Conservation (phyloP, 2,797 vertebrate species). For the Gallirallus australis region DNA sequence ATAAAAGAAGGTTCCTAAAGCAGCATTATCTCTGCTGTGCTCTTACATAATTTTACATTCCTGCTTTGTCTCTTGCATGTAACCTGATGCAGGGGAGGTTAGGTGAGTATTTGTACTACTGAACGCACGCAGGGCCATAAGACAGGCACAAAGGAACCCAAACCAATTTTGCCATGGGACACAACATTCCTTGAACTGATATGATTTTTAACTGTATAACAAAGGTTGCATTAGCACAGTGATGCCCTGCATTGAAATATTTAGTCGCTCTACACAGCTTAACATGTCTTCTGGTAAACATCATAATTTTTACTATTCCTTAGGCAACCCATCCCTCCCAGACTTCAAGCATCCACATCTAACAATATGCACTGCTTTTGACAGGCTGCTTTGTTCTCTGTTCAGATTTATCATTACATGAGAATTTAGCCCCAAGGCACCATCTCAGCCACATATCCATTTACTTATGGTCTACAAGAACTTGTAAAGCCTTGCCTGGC, state of each 20-base stretch:
- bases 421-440: constrained; percentile 22
- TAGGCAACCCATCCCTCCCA: constrained; percentile 21
- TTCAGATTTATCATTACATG: constrained; percentile 22
- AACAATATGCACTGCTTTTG: neutral
- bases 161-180: neutral
- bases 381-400: constrained; percentile 23
- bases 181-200: neutral
- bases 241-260: neutral
- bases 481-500: constrained; percentile 20
- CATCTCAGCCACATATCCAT: neutral
- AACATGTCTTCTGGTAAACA: constrained; percentile 6
- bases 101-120: neutral
- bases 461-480: neutral
- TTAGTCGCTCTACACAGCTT: neutral
- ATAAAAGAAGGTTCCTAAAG: neutral
- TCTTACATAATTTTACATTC: neutral
- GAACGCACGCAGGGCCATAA: neutral
- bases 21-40: neutral
- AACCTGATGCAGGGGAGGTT: neutral
- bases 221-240: neutral
- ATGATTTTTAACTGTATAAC: neutral
- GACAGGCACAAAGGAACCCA: neutral
- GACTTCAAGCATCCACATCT: constrained; percentile 11
- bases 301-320: constrained; percentile 18
- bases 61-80: neutral